Evolutionary conservation across 2,113 vertebrate genomes (phyloP).

Genomic region (Dasyprocta punctata): DNA sequence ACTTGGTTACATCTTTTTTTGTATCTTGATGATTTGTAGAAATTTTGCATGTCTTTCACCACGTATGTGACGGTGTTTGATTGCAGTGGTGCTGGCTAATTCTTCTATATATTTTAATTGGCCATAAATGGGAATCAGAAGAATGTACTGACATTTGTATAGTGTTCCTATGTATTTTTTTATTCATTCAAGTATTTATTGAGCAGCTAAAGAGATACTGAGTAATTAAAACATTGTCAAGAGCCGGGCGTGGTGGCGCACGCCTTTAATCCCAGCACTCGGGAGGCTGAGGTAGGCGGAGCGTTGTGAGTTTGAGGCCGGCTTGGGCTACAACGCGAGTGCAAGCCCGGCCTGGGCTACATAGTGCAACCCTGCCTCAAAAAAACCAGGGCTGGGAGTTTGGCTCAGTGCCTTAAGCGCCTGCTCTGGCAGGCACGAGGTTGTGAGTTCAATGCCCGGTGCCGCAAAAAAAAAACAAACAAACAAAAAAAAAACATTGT

Average conservation of each 20-base stretch:
- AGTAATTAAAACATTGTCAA: conserved; percentile 34
- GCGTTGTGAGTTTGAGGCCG: too few species aligned
- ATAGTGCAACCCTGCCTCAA: too few species aligned
- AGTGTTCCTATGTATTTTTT: not conserved
- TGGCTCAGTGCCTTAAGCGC: too few species aligned
- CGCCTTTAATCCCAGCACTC: too few species aligned
- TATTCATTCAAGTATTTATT: conserved; percentile 64
- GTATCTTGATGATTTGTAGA: not conserved
- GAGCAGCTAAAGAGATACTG: conserved; percentile 67
- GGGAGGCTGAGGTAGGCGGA: too few species aligned
- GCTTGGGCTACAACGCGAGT: too few species aligned
- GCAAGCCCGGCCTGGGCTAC: too few species aligned
- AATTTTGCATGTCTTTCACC: not conserved
- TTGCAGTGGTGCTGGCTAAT: not conserved
- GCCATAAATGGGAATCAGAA: not conserved
- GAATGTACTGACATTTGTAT: not conserved
- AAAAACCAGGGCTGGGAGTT: too few species aligned
- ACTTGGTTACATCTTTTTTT: not conserved
- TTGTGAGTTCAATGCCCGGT: too few species aligned
- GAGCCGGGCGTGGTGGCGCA: too few species aligned
- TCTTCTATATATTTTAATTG: not conserved
- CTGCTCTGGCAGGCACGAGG: too few species aligned
- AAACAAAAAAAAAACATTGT: conserved; percentile 19
- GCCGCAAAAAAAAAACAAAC: too few species aligned
- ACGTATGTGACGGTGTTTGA: not conserved